Conservation (phyloP, 2,797 vertebrate genomes). For the Picus viridis region DNA sequence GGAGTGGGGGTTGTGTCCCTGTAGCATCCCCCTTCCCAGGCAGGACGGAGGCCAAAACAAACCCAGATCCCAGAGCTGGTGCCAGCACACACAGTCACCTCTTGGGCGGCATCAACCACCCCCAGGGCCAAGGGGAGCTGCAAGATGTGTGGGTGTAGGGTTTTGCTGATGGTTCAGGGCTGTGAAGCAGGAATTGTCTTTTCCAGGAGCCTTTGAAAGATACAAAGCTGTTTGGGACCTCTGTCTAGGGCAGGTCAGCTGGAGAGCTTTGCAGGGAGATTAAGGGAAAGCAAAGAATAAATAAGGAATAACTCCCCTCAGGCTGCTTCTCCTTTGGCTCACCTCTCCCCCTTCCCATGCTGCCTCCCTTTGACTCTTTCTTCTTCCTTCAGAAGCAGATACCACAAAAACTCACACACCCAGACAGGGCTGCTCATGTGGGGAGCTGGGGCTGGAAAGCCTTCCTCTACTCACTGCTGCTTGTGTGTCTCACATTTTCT, state of each 20-base stretch:
- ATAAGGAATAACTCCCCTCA: conserved; percentile 1
- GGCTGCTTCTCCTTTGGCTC: conserved; percentile 64
- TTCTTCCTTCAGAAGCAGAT: conserved; percentile 33
- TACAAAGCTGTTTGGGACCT: not conserved
- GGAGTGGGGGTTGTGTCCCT: not conserved
- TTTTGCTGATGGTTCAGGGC: accelerated
- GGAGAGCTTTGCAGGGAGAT: not conserved
- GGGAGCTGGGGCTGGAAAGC: not conserved
- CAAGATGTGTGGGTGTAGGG: accelerated
- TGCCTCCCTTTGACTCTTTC: not conserved
- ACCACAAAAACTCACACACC: not conserved
- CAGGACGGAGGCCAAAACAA: not conserved
- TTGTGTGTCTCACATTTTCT: not conserved
- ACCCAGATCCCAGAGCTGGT: not conserved
- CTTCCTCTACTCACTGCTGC: not conserved
- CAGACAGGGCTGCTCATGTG: not conserved
- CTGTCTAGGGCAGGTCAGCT: conserved; percentile 1
- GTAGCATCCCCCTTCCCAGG: accelerated
- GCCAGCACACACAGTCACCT: not conserved
- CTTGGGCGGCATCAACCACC: not conserved
- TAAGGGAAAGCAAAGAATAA: conserved; percentile 34
- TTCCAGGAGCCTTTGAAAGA: not conserved
- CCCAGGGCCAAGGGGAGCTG: not conserved
- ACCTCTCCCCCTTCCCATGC: not conserved
- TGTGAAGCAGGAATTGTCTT: not conserved